Conservation (phyloP, 2,888 invertebrate species). For the Campoplex nolae region DNA sequence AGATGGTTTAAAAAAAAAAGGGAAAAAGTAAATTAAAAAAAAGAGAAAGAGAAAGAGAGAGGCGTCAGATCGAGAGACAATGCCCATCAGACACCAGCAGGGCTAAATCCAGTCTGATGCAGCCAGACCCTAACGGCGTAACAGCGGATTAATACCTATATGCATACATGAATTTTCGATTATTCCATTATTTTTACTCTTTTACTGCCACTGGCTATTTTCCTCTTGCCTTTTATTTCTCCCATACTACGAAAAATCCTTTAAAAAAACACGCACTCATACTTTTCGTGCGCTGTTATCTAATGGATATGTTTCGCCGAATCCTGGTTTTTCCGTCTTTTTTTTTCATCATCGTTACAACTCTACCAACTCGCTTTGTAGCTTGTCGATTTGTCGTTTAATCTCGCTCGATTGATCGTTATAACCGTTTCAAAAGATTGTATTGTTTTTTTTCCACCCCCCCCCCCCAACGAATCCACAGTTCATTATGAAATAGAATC, state of each 20-base stretch:
- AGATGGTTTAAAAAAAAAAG: neutral
- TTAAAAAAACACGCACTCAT: conserved; percentile 6
- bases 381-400: conserved; percentile 4
- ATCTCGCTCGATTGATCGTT: conserved; percentile 21
- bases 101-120: conserved; percentile 36
- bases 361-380: neutral
- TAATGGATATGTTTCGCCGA: conserved; percentile 35
- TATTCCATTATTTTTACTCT: conserved; percentile 35
- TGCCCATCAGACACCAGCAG: conserved; percentile 34
- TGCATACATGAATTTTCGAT: conserved; percentile 32
- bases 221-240: conserved; percentile 26
- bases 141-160: conserved; percentile 57
- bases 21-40: neutral
- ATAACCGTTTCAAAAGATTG: neutral
- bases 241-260: neutral
- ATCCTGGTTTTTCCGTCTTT: neutral
- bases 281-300: conserved; percentile 4
- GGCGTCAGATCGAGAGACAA: conserved; percentile 49
- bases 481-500: conserved; percentile 24
- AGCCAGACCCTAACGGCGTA: conserved; percentile 29
- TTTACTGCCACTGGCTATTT: conserved; percentile 29
- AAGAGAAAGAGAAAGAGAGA: conserved; percentile 27
- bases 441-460: neutral
- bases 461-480: neutral
- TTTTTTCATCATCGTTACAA: neutral